Evolutionary conservation across 2,888 invertebrate species (phyloP), one percentile per base, ranked within the genome.

Genomic region (Apeira syringaria): DNA sequence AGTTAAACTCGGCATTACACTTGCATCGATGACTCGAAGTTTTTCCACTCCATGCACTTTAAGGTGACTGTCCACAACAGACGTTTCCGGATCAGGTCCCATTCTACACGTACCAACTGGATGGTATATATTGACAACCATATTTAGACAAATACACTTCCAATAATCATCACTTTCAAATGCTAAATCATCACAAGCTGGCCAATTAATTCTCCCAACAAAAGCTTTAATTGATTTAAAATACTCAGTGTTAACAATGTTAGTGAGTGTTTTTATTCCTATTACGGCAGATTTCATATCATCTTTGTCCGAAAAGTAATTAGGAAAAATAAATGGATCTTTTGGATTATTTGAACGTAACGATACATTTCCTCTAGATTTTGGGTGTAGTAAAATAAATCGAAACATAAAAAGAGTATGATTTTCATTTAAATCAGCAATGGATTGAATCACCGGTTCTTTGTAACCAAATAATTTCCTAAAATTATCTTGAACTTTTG

Each of bases 1-100:
- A 0, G 94, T 90, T 31, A 94, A 91, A 1, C 74, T 86, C 0
- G 96, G 96, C 95, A 96, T 96, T 27, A 96, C 91, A 37, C 95
- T 95, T 0, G 94, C 95, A 68, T 95, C 95, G 0, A 92, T 91
- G 0, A 95, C 94, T 24, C 95, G 84, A 1, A 95, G 77, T 6
- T 92, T 92, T 9, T 83, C 69, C 0, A 94, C 82, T 0, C 93
- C 93, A 43, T 93, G 91, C 0, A 95, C 93, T 48, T 85, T 90
- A 2, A 95, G 72, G 25, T 92, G 74, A 0, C 93, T 91, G 68
- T 93, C 92, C 0, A 78, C 76, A 0, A 77, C 76, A 1, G 72
- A 59, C 3, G 51, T 60, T 12, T 50, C 42, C 2, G 64, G 65
- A 18, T 64, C 56, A 0, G 88, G 80, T 1, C 93, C 93, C 93